Conservation (phyloP, 64 coral and sea anemone species). For the Pocillopora damicornis region DNA sequence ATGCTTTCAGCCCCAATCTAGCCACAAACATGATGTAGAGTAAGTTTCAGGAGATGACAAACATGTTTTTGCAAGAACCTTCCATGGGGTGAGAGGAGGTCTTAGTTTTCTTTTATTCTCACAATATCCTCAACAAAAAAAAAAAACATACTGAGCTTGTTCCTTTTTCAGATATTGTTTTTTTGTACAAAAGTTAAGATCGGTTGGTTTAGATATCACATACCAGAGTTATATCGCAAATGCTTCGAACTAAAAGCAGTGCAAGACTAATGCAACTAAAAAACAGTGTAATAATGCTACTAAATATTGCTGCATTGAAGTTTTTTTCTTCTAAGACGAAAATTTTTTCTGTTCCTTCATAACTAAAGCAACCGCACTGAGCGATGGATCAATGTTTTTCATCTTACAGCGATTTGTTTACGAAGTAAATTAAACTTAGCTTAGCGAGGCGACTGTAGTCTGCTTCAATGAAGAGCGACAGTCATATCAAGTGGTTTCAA, state of each 20-base stretch:
- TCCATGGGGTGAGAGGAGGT: not conserved
- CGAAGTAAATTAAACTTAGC: not conserved
- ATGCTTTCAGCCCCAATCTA: not conserved
- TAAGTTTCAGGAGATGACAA: not conserved
- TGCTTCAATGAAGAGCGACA: not conserved
- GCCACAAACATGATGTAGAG: not conserved
- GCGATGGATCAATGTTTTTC: not conserved
- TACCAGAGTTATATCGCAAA: slow-evolving; percentile 15
- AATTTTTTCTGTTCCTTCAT: too few species aligned
- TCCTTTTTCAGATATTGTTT: slow-evolving; percentile 27
- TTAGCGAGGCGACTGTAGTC: not conserved
- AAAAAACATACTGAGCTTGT: slow-evolving; percentile 9
- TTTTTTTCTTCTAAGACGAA: not conserved
- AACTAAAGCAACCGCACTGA: too few species aligned
- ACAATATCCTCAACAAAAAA: slow-evolving; percentile 12
- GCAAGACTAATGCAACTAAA: not conserved
- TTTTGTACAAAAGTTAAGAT: not conserved
- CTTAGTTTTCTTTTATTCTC: not conserved
- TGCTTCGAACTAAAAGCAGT: not conserved
- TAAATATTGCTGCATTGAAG: not conserved
- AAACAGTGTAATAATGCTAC: slow-evolving; percentile 1
- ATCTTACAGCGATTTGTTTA: not conserved
- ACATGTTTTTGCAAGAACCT: slow-evolving; percentile 13
- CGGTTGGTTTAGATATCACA: not conserved
- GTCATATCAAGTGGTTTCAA: not conserved